Base-by-base conservation (phyloP, 2,113 vertebrate species). In the Sus scrofa region DNA sequence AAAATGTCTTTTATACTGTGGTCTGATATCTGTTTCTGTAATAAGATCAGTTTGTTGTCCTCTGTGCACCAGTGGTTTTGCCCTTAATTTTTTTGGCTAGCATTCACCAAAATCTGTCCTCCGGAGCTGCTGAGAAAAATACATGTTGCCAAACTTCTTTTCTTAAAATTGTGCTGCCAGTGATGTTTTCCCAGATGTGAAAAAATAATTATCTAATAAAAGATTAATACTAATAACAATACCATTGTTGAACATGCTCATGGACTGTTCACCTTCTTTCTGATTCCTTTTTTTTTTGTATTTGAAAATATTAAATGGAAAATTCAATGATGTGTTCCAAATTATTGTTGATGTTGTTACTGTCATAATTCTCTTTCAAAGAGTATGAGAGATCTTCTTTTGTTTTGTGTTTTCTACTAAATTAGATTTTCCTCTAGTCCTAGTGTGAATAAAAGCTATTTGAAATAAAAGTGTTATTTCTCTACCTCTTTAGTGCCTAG, bases 321-420 rank as follows among this genome's bases (percentile, higher is more conserved):
- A 97, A 97, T 95, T 96, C 89, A 94, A 67, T 92, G 78, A 30
- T 96, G 97, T 98, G 89, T 88, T 98, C 94, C 96, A 97, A 91
- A 97, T 96, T 71, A 94, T 94, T 96, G 93, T 98, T 98, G 93
- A 95, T 97, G 94, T 98, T 98, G 96, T 96, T 98, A 92, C 92
- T 52, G 97, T 98, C 97, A 97, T 96, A 78, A 97, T 86, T 96
- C 95, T 97, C 95, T 96, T 96, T 97, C 97, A 95, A 93, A 98
- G 93, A 97, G 97, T 97, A 96, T 91, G 96, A 97, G 96, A 96
- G 93, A 96, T 95, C 79, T 85, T 60, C 67, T 96, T 98, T 98
- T 98, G 98, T 98, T 98, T 97, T 97, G 97, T 98, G 97, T 99
- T 99, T 99, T 98, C 97, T 98, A 99, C 97, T 97, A 98, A 98